Percentiles rank a stretch among this genome's conserved stretches.
phyloP scores from a whole-genome alignment of 2,888 invertebrate species.

The Mactromeris polynyma region DNA sequence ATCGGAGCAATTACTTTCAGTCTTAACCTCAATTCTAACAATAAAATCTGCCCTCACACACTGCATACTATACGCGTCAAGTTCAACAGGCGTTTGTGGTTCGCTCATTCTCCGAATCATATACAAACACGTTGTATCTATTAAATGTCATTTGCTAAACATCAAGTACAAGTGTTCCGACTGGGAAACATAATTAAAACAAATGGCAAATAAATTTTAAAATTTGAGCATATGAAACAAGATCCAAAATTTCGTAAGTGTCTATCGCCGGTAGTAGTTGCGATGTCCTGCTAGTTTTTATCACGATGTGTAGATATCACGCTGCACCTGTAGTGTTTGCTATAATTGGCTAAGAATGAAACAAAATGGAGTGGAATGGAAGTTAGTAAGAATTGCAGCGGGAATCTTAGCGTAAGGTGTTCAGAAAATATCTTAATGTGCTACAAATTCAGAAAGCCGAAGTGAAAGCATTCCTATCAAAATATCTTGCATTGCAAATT shows the following conservation, averaged over 20 bases:
- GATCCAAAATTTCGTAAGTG: constrained; percentile 22
- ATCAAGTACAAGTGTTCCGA: not conserved
- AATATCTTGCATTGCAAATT: not conserved
- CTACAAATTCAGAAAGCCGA: not conserved
- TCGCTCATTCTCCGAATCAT: not conserved
- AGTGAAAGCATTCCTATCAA: not conserved
- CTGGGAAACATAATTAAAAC: constrained; percentile 16
- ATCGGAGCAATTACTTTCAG: not conserved
- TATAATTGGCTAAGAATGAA: not conserved
- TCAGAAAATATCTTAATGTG: not conserved
- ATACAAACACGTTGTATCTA: not conserved
- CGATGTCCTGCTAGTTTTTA: constrained; percentile 55
- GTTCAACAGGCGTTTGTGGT: not conserved
- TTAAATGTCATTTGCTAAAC: constrained; percentile 13
- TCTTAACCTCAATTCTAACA: not conserved
- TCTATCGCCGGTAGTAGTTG: not conserved
- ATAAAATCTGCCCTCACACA: not conserved
- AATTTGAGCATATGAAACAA: constrained; percentile 32
- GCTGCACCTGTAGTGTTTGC: not conserved
- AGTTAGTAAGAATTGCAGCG: not conserved
- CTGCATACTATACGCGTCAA: not conserved
- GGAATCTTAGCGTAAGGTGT: not conserved
- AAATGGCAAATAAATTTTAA: constrained; percentile 57
- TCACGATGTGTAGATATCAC: constrained; percentile 29
- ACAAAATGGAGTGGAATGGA: not conserved